phyloP scores from a whole-genome alignment of 2,888 invertebrate genomes.

The Carabus problematicus region DNA sequence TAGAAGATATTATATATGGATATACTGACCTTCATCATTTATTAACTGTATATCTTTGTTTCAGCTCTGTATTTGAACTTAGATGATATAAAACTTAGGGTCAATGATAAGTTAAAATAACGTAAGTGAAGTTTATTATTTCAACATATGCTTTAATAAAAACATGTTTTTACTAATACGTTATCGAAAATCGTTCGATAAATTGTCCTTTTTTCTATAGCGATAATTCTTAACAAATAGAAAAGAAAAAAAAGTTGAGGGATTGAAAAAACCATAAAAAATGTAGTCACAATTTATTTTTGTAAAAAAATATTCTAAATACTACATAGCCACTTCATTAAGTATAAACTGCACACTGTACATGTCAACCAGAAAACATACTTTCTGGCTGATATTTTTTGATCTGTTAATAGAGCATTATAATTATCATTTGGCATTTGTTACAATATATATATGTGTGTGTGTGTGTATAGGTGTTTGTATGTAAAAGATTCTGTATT shows the following conservation, averaged over 20 bases:
- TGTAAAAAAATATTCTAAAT: conserved; percentile 76
- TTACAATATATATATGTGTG: conserved; percentile 35
- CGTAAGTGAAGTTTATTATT: conserved; percentile 29
- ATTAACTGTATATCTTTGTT: conserved; percentile 8
- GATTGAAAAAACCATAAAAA: conserved; percentile 42
- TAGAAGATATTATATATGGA: too few relatives aligned
- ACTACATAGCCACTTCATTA: conserved; percentile 70
- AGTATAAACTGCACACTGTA: conserved; percentile 64
- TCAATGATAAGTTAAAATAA: conserved; percentile 34
- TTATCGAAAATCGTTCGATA: conserved; percentile 11
- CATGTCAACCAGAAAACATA: conserved; percentile 68
- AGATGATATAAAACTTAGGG: conserved; percentile 31
- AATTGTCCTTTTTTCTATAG: background rate
- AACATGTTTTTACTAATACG: conserved; percentile 33
- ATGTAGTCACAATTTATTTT: conserved; percentile 65
- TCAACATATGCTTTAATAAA: conserved; percentile 28
- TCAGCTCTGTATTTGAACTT: conserved; percentile 32
- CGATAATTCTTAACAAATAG: too few relatives aligned
- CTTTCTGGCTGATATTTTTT: conserved; percentile 59
- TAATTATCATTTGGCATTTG: conserved; percentile 44
- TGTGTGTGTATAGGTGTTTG: conserved; percentile 15
- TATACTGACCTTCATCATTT: background rate
- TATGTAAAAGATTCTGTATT: background rate
- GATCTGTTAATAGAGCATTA: conserved; percentile 44
- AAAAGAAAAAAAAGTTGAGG: background rate